Base-by-base conservation (phyloP, 1,140 invertebrate genomes). In the Drosophila bocki region DNA sequence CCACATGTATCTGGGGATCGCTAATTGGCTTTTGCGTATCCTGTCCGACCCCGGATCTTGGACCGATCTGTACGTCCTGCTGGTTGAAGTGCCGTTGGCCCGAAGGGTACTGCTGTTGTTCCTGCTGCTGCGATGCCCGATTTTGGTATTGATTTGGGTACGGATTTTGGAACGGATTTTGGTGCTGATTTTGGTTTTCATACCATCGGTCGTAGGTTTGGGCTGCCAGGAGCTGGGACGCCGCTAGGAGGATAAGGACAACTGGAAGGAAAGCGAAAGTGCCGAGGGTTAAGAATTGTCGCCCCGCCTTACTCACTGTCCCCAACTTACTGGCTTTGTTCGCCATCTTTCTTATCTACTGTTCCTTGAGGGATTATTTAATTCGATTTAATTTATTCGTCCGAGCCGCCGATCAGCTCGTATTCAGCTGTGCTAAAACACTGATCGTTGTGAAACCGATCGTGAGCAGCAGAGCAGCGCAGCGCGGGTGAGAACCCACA, bases 381-480 rank as follows among this genome's bases (percentile, higher is more conserved):
- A 32, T 13, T 37, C 2, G 41, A 48, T 29, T 72, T 45, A 39
- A 72, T 60, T 15, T 72, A 22, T 48, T 59, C 35, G 54, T 63
- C 56, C 60, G 70, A 47, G 39, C 47, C 53, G 54, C 15, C 32
- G 69, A 82, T 88, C 84, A 83, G 84, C 72, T 80, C 84, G 60
- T 50, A 45, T 56, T 60, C 51, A 88, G 80, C 74, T 90, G 71
- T 71, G 77, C 58, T 67, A 47, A 47, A 65, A 80, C 80, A 88
- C 84, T 88, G 84, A 88, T 58, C 67, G 45, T 58, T 58, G 75
- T 67, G 60, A 86, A 80, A 62, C 68, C 59, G 19, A 61, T 54
- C 39, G 3, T 29, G 13, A 54, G 44, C 44, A 35, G 12, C 29
- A 12, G 51, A 70, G 50, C 64, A 58, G 17, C 29, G 51, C 33